Evolutionary conservation across 64 coral and sea anemone species (phyloP).

Genomic region (Trachythela sp.): DNA sequence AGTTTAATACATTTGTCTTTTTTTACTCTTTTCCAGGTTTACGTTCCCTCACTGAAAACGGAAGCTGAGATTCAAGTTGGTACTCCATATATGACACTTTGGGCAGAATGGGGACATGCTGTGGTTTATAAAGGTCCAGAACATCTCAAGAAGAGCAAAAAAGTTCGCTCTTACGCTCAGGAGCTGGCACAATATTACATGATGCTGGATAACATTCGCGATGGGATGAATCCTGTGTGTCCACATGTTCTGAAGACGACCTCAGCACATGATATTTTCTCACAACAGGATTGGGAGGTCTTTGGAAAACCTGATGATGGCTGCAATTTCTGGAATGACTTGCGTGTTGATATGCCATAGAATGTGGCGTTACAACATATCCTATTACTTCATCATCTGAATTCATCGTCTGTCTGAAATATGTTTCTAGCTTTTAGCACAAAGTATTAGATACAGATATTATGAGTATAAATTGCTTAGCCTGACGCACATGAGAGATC

Average conservation of each 20-base stretch:
- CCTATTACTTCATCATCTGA: too few relatives aligned
- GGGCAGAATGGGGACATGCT: constrained; percentile 41
- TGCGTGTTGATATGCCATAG: constrained; percentile 18
- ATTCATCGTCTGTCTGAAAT: too few relatives aligned
- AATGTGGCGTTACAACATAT: too few relatives aligned
- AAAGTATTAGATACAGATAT: too few relatives aligned
- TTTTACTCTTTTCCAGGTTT: neutral
- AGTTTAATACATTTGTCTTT: too few relatives aligned
- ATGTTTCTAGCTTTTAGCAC: too few relatives aligned
- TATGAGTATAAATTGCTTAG: too few relatives aligned
- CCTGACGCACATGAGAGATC: too few relatives aligned
- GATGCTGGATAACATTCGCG: constrained; percentile 43
- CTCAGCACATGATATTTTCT: neutral
- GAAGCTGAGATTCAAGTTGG: constrained; percentile 36
- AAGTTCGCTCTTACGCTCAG: constrained; percentile 15
- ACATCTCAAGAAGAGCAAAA: neutral
- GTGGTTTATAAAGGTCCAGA: constrained; percentile 36
- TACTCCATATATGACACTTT: constrained; percentile 47
- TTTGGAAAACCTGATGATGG: neutral
- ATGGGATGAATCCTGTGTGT: constrained; percentile 4
- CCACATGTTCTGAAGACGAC: neutral
- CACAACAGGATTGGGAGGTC: neutral
- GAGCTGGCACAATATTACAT: constrained; percentile 28
- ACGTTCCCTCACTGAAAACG: neutral
- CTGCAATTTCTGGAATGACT: constrained; percentile 32